Base-by-base conservation (phyloP, 2,113 vertebrate species). In the Perccottus glenii region DNA sequence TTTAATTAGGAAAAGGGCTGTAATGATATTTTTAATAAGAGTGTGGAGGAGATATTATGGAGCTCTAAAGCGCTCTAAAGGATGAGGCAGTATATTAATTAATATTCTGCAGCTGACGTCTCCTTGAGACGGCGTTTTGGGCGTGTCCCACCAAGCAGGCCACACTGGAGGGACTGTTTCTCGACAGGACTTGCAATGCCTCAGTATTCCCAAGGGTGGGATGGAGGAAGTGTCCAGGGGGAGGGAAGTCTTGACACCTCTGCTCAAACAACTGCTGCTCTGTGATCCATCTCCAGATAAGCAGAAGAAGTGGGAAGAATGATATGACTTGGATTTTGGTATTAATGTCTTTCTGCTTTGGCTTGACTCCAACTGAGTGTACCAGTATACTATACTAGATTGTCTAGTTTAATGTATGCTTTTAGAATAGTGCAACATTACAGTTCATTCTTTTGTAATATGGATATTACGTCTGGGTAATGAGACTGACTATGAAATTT, bases 21-120 rank as follows among this genome's bases (percentile, higher is more conserved):
- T 49, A 27, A 16, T 46, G 32, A 53, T 51, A 60, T 75, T 70
- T 76, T 70, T 60, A 60, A 73, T 51, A 60, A 67, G 50, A 11
- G 35, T 35, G 45, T 40, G 11, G 19, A 33, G 8, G 32, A 48
- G 47, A 55, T n/a, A 32, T 55, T 32, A 55, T 12, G 33, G 33
- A 55, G 33, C 49, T 32, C 49, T 10, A 11, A 32, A 51, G 48
- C 6, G 8, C 8, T 15, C 48, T 50, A 50, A 55, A 12, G 33
- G 7, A 55, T 38, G 12, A 55, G 6, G 52, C 11, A 15, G 33
- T n/a, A 55, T 55, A 15, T 4, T n/a, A 55, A 55, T 38, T 55
- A 36, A 38, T 38, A 36, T 36, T 36, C 36, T 53, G 51, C 33
- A 27, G 19, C 19, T 27, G 19, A 27, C 19, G 19, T 27, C 19